phyloP scores from a whole-genome alignment of 2,113 vertebrate genomes.

The Plecturocebus donacophilus region DNA sequence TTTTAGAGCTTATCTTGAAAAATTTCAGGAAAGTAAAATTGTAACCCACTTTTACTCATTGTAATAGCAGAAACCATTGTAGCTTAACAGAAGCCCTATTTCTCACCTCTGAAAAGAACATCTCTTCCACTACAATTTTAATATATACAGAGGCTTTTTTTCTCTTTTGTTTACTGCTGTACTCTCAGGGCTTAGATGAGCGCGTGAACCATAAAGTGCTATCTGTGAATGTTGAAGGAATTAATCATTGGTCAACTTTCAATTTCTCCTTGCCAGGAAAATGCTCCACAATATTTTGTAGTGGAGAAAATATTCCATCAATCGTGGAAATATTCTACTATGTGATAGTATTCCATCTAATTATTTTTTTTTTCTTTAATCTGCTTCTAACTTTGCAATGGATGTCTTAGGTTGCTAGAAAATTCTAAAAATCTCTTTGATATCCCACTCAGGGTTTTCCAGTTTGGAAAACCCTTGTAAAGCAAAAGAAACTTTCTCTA shows the following conservation, averaged over 20 bases:
- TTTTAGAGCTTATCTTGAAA: neutral
- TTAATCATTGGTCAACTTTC: constrained; percentile 1
- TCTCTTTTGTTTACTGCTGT: neutral
- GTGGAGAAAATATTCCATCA: neutral
- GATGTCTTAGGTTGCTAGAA: neutral
- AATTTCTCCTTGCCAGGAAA: neutral
- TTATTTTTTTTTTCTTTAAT: neutral
- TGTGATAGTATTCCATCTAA: neutral
- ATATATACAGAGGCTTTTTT: neutral
- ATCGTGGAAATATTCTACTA: neutral
- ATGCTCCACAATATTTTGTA: neutral
- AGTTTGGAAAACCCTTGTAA: neutral
- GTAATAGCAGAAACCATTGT: neutral
- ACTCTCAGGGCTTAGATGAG: neutral
- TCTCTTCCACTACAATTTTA: constrained; percentile 14
- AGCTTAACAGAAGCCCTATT: neutral
- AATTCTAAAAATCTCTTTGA: neutral
- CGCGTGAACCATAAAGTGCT: neutral
- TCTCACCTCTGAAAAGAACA: neutral
- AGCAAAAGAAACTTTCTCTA: neutral
- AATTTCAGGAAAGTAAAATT: neutral
- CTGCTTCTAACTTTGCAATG: neutral
- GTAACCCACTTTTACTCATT: neutral
- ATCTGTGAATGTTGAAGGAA: neutral
- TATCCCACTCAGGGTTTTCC: neutral